phyloP scores from a whole-genome alignment of 2,113 vertebrate genomes.

The Tretioscincus oriximinensis region DNA sequence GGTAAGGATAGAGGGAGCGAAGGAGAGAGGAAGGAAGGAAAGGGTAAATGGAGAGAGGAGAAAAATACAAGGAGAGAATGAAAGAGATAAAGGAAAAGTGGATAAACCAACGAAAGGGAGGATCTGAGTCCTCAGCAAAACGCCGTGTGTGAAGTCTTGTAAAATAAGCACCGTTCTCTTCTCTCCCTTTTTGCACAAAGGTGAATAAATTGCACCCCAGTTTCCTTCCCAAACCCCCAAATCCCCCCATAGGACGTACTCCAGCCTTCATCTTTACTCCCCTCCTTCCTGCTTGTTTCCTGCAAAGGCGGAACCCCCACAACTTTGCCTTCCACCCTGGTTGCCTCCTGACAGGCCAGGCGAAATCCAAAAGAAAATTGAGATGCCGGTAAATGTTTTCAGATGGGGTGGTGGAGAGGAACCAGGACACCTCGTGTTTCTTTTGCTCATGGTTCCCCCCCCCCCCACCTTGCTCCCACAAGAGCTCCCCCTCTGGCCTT shows the following conservation, averaged over 20 bases:
- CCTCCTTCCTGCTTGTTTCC: background rate
- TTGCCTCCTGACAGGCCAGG: conserved; percentile 9
- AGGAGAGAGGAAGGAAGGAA: no score
- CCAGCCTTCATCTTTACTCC: background rate
- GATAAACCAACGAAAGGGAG: no score
- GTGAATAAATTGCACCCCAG: background rate
- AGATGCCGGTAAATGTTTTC: conserved; percentile 28
- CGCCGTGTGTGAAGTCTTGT: no score
- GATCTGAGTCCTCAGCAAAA: no score
- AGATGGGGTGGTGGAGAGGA: conserved; percentile 21
- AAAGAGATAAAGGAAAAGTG: no score
- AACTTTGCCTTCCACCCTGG: background rate
- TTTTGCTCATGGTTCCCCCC: background rate
- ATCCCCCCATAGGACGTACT: background rate
- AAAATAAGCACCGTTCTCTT: no score
- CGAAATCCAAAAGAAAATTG: conserved; percentile 15
- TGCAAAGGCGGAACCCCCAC: background rate
- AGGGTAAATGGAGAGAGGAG: no score
- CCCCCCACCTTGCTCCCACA: background rate
- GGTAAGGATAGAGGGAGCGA: no score
- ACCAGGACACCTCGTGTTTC: background rate
- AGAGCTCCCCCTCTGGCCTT: background rate
- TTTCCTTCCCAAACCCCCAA: background rate
- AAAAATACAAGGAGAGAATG: no score
- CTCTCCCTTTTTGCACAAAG: no score